Evolutionary conservation across 2,113 vertebrate species (phyloP).

Genomic region (Terrapene triunguis): DNA sequence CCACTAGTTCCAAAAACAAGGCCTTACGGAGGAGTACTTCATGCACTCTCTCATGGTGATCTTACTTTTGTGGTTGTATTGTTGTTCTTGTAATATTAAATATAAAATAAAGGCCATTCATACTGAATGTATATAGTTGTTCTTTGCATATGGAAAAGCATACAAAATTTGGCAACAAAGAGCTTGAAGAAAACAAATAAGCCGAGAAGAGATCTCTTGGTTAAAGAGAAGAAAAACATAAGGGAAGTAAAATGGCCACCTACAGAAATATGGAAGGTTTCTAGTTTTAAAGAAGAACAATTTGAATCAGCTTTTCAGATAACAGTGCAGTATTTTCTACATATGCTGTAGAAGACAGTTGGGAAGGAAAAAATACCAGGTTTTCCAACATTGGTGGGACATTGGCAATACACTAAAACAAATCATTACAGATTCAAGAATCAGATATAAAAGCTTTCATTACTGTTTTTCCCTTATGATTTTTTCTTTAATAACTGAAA

Average conservation of each 20-base stretch:
- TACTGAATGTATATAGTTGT: not conserved
- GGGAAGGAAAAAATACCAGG: not conserved
- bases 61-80: not conserved
- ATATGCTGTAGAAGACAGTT: not conserved
- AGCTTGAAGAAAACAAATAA: not conserved
- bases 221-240: not conserved
- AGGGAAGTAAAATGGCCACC: not conserved
- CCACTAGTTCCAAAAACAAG: not conserved
- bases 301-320: not conserved
- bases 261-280: not conserved
- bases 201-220: not conserved
- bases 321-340: not conserved
- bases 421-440: not conserved
- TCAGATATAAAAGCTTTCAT: not conserved
- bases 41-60: not conserved
- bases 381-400: not conserved
- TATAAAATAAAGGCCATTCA: not conserved
- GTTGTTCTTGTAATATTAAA: not conserved
- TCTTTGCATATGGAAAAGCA: not conserved
- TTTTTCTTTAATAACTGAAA: not conserved
- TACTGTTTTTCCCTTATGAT: not conserved
- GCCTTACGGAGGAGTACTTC: not conserved
- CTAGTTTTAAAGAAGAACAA: not conserved
- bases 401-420: rapidly evolving
- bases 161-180: not conserved